Evolutionary conservation across 2,113 vertebrate species (phyloP), one percentile per base, ranked within the genome.

Genomic region (Petroica traversi): DNA sequence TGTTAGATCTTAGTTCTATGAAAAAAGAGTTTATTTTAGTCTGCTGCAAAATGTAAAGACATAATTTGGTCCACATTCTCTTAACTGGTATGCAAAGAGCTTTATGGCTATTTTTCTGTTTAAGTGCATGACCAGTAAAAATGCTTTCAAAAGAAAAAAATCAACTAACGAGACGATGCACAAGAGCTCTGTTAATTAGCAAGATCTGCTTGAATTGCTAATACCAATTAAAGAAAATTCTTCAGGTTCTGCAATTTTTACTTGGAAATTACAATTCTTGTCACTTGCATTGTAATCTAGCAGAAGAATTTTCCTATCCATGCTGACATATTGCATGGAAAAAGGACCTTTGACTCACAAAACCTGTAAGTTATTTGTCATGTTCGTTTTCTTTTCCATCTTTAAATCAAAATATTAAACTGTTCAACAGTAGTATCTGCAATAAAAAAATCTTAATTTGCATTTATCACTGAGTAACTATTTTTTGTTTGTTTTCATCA

Each of bases 1-100:
- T 72, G 62, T 89, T 91, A 94, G 83, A 90, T 88, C n/a, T 19
- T 92, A 93, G 75, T 88, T 97, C 95, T 74, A 33, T n/a, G 55
- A 77, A 88, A 71, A 96, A 96, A 95, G 34, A 29, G 28, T 94
- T 82, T 72, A 41, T 80, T 85, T 93, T 85, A 57, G 67, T 83
- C 41, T 93, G 41, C 67, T 94, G 88, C 9, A 89, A 93, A 96
- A 89, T 73, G 9, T 49, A 76, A 63, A 40, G 43, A 52, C 85
- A 55, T 67, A 85, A 52, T 90, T 95, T 96, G 87, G 64, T 58
- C 5, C 15, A 4, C 88, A 26, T 82, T 84, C 26, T 78, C 7
- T 61, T 90, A 64, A 31, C 41, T 83, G 45, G 11, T 49, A 45
- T 77, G 38, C 31, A 73, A 34, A 19, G 61, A 74, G n/a, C 63